Evolutionary conservation across 2,797 vertebrate genomes (phyloP), one percentile per base, ranked within the genome.

Genomic region (Pangasius macronema): DNA sequence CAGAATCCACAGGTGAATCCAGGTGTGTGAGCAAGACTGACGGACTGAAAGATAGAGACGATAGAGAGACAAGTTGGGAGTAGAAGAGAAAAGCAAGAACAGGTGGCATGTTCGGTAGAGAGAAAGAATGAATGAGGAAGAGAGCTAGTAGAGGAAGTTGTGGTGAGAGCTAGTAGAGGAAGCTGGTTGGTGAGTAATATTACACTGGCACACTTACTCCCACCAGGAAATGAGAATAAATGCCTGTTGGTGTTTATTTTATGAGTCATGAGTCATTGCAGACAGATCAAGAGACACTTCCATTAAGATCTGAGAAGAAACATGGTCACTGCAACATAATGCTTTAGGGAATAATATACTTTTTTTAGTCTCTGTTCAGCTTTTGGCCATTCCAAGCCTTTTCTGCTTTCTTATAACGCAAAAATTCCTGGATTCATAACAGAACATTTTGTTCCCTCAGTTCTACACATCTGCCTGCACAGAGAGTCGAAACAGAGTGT

Each of bases 241-340:
- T 63, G 13, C 79, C 57, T 51, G 46, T 13, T 24, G 51, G 27
- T 27, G 63, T 65, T 61, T 30, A 73, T 33, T 9, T 59, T 36
- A 61, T 72, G 77, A 82, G 51, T 79, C 59, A 79, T 9, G 73
- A 76, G 73, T 36, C 76, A 79, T 22, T 61, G 75, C 46, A 68
- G 63, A 59, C 2, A 18, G 65, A 57, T 82, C 82, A 82, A 72
- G 65, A 49, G 18, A n/a, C 27, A 13, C 13, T 33, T 46, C 49
- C 49, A 5, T 80, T 16, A 53, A 27, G 33, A 86, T 59, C 63
- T 57, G 16, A 33, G 30, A 85, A 11, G 70, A 57, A 85, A 76
- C 83, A 51, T 63, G 53, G 11, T 18, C 30, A 84, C 27, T 63
- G 75, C 49, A 65, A 27, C 24, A 24, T 67, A 68, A 55, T 20